Percentiles rank a stretch among this genome's conserved stretches.
Conservation (phyloP, 2,113 vertebrate genomes). For the Halichoerus grypus region DNA sequence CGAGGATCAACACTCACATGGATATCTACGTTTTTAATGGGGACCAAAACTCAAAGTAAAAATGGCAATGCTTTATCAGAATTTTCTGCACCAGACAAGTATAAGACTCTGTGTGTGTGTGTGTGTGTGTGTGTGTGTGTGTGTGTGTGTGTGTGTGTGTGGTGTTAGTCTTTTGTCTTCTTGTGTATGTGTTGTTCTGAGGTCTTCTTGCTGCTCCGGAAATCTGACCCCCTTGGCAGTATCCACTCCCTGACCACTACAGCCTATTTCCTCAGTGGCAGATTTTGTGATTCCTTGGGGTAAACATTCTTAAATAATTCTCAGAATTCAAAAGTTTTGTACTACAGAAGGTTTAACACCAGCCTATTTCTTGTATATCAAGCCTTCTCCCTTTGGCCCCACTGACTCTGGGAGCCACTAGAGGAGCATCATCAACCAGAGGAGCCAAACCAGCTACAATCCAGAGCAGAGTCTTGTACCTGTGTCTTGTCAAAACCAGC, state of each 20-base stretch:
- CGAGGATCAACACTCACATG: not conserved
- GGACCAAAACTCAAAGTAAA: constrained; percentile 30
- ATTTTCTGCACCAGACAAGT: not conserved
- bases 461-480: not conserved
- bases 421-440: not conserved
- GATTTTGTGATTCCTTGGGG: not conserved
- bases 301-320: constrained; percentile 27
- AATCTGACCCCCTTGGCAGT: not conserved
- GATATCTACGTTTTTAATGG: constrained; percentile 25
- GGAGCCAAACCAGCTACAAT: not conserved
- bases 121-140: not conserved
- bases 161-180: not conserved
- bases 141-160: not conserved
- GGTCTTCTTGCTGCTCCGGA: not conserved
- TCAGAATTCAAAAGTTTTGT: constrained; percentile 27
- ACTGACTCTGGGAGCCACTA: not conserved
- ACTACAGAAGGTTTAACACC: not conserved
- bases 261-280: not conserved
- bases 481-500: not conserved
- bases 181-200: not conserved
- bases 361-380: not conserved
- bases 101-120: not conserved
- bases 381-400: not conserved
- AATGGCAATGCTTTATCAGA: not conserved
- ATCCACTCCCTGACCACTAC: not conserved